phyloP scores from a whole-genome alignment of 2,888 invertebrate species.

The Sthenelais limicola region DNA sequence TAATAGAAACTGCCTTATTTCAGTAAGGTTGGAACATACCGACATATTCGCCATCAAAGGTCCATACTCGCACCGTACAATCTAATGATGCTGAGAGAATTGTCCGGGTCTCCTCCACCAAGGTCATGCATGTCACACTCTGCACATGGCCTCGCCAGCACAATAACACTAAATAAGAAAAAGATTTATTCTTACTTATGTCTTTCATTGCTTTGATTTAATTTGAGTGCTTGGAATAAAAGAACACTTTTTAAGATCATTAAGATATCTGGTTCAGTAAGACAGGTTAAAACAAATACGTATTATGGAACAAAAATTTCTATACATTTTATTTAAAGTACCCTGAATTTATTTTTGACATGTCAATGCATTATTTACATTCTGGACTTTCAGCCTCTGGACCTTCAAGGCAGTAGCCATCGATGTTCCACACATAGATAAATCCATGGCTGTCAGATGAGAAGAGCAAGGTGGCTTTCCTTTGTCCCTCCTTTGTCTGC shows the following conservation, averaged over 20 bases:
- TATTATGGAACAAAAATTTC: slow-evolving; percentile 13
- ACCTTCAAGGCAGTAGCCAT: slow-evolving; percentile 62
- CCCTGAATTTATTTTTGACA: too few relatives aligned
- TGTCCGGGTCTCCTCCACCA: slow-evolving; percentile 68
- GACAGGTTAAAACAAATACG: too few relatives aligned
- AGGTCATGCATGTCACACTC: slow-evolving; percentile 65
- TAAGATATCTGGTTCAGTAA: too few relatives aligned
- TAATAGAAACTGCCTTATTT: too few relatives aligned
- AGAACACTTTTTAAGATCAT: too few relatives aligned
- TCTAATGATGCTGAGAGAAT: slow-evolving; percentile 70
- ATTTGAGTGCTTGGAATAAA: too few relatives aligned
- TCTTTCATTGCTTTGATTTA: too few relatives aligned
- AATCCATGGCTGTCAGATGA: slow-evolving; percentile 70
- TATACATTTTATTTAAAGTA: too few relatives aligned
- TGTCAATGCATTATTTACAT: slow-evolving; percentile 64
- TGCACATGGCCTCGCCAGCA: slow-evolving; percentile 72
- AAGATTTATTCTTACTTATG: neutral
- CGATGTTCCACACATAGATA: slow-evolving; percentile 69
- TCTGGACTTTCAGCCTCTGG: slow-evolving; percentile 62
- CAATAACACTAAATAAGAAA: slow-evolving; percentile 58
- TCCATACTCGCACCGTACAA: slow-evolving; percentile 72
- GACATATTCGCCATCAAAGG: slow-evolving; percentile 69
- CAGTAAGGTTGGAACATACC: slow-evolving; percentile 64
- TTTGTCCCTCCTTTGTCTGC: slow-evolving; percentile 61
- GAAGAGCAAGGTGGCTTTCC: slow-evolving; percentile 61